A percentile compares a stretch with the other conserved stretches of the same genome.
These are phyloP conservation scores for Drosophila busckii DNA, from an alignment of 1,140 invertebrate species.

Conservation along the genomic window DNA sequence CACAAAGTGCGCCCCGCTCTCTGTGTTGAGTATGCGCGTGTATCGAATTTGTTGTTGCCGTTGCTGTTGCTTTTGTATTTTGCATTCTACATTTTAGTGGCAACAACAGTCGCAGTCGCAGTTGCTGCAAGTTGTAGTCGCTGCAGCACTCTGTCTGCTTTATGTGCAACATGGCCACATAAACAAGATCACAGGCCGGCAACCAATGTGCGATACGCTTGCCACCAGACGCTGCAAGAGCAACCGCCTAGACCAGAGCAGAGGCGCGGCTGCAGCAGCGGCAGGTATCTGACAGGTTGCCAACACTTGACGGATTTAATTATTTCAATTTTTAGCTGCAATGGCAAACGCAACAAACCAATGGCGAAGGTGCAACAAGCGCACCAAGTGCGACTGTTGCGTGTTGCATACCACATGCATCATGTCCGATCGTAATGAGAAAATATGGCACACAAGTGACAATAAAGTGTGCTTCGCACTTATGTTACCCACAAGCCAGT, in stretches of 20 bases:
- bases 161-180: conserved; percentile 71
- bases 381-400: conserved; percentile 56
- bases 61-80: conserved; percentile 43
- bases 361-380: too few species aligned
- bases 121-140: too few species aligned
- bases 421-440: conserved; percentile 79
- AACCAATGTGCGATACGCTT: conserved; percentile 18
- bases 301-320: conserved; percentile 79
- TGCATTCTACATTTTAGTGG: conserved; percentile 11
- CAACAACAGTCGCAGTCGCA: conserved; percentile 27
- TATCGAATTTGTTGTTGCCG: conserved; percentile 38
- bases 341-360: conserved; percentile 28
- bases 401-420: conserved; percentile 77
- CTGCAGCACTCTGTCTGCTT: conserved; percentile 66
- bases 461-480: conserved; percentile 79
- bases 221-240: too few species aligned
- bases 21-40: conserved; percentile 56
- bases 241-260: conserved; percentile 9
- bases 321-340: conserved; percentile 65
- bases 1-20: conserved; percentile 3
- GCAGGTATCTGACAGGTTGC: conserved; percentile 52
- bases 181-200: conserved; percentile 64
- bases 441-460: conserved; percentile 79
- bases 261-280: neutral
- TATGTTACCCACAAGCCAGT: conserved; percentile 75